Conservation (phyloP, 1,140 invertebrate genomes). For the Penaeus japonicus region DNA sequence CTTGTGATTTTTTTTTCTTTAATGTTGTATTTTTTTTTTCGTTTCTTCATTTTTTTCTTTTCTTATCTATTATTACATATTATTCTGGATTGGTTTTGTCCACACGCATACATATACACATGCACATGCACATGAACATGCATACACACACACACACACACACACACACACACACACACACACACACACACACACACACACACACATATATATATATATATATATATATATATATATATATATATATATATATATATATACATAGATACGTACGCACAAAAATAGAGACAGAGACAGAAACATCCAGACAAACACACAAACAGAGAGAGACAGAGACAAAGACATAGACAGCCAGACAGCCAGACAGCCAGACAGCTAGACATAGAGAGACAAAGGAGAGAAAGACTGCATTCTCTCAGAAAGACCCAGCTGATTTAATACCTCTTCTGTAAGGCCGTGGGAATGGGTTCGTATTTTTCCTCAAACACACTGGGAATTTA, state of each 20-base stretch:
- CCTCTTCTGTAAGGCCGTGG: too few species aligned
- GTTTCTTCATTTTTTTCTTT: too few species aligned
- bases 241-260: not conserved
- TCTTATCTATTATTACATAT: too few species aligned
- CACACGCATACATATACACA: not conserved
- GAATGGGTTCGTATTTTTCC: not conserved
- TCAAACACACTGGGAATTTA: too few species aligned
- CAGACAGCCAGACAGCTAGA: not conserved
- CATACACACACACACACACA: not conserved
- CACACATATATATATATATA: not conserved
- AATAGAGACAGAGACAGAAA: not conserved
- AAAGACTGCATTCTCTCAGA: too few species aligned
- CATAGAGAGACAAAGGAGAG: too few species aligned
- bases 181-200: not conserved
- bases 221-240: constrained; percentile 4
- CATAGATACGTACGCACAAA: not conserved
- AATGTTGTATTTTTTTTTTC: too few species aligned
- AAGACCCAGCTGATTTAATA: too few species aligned
- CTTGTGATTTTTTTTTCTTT: too few species aligned
- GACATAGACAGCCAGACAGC: not conserved
- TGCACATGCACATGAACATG: not conserved
- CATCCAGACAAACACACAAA: not conserved
- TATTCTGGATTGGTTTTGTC: too few species aligned
- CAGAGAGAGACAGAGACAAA: not conserved
- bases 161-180: not conserved